Evolutionary conservation across 2,797 vertebrate genomes (phyloP).

Genomic region (Eurystomus glaucurus): DNA sequence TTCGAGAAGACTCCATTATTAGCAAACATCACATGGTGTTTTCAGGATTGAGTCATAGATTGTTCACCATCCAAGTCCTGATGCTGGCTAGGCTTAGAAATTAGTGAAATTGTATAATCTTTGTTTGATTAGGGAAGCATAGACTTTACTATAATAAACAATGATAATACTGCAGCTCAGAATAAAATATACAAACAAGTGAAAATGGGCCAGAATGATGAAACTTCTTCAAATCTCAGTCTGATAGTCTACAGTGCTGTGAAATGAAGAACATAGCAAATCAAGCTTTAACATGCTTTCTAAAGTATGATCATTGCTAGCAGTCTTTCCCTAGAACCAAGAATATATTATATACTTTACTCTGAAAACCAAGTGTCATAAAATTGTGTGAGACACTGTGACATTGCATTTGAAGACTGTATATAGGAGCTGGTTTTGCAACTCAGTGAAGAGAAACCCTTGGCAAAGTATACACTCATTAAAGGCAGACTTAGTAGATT

Average conservation of each 20-base stretch:
- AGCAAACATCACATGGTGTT: background rate
- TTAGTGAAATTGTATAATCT: constrained; percentile 36
- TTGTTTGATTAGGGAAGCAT: background rate
- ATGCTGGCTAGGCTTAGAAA: background rate
- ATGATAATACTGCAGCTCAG: constrained; percentile 9
- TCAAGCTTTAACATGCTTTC: background rate
- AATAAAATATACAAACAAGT: constrained; percentile 18
- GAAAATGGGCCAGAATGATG: constrained; percentile 8
- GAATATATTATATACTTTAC: background rate
- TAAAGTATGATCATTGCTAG: background rate
- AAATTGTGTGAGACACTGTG: background rate
- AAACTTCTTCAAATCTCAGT: background rate
- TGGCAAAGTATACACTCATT: constrained; percentile 23
- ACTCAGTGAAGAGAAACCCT: background rate
- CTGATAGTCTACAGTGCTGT: background rate
- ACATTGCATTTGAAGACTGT: background rate
- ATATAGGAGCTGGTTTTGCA: constrained; percentile 20
- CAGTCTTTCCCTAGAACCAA: background rate
- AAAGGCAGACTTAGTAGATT: constrained; percentile 27
- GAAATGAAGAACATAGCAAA: background rate
- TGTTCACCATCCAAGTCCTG: constrained; percentile 21
- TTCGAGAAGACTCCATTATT: constrained; percentile 2
- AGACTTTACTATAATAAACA: constrained; percentile 34
- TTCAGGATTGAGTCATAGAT: constrained; percentile 9
- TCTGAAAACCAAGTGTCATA: background rate